These are phyloP conservation scores for Peromyscus nudipes DNA, from an alignment of 2,797 vertebrate species.

Conservation along the genomic window DNA sequence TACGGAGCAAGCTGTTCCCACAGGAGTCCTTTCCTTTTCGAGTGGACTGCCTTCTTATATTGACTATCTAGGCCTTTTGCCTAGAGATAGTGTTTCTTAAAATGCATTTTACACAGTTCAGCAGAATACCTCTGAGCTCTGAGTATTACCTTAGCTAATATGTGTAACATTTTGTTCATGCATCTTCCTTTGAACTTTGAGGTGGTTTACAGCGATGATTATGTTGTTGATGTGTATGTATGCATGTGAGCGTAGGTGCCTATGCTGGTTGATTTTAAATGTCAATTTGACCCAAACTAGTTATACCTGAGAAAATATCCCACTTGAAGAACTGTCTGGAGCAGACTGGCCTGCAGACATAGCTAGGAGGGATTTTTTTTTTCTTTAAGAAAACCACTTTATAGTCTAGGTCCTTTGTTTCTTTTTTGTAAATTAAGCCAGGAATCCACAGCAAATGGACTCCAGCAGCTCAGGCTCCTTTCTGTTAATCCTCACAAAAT, in stretches of 20 bases:
- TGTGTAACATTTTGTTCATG: conserved; percentile 8
- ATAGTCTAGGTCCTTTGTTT: background rate
- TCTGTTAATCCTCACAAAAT: background rate
- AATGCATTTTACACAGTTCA: background rate
- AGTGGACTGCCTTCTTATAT: background rate
- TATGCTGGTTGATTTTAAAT: background rate
- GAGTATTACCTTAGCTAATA: background rate
- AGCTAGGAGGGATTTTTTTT: background rate
- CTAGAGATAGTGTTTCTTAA: background rate
- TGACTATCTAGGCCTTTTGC: background rate
- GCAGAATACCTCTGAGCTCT: background rate
- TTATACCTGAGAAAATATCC: background rate
- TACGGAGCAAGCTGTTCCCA: background rate
- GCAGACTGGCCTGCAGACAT: background rate
- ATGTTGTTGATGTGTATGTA: background rate
- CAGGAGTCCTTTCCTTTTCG: background rate
- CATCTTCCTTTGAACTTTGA: conserved; percentile 8
- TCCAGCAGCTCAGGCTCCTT: background rate
- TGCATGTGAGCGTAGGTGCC: background rate
- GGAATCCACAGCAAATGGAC: background rate
- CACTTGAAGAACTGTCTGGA: background rate
- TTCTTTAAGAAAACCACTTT: background rate
- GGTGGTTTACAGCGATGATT: background rate
- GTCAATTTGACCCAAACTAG: background rate
- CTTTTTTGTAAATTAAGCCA: background rate